Percentiles rank a stretch among this genome's conserved stretches.
phyloP scores from a whole-genome alignment of 2,888 invertebrate species.

The Lymantria monacha region DNA sequence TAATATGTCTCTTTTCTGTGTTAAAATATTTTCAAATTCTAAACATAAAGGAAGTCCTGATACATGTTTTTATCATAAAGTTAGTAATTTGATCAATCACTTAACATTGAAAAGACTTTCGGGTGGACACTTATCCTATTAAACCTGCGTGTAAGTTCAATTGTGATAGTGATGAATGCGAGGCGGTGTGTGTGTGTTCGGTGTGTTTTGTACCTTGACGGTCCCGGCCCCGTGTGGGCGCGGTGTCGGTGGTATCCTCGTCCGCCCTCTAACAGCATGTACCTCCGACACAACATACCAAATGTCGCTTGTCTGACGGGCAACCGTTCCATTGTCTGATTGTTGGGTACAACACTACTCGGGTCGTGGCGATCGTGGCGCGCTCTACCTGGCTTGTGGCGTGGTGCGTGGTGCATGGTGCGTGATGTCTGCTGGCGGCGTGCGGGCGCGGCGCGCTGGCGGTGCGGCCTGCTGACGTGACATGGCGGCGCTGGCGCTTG shows the following conservation, averaged over 20 bases:
- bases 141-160: constrained; percentile 45
- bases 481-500: constrained; percentile 54
- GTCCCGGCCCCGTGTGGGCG: constrained; percentile 39
- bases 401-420: constrained; percentile 41
- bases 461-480: constrained; percentile 18
- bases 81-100: constrained; percentile 46
- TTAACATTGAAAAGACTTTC: constrained; percentile 44
- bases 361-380: constrained; percentile 82
- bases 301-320: constrained; percentile 83
- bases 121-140: constrained; percentile 71
- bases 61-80: constrained; percentile 38
- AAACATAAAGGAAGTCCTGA: constrained; percentile 47
- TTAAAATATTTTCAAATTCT: constrained; percentile 54
- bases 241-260: constrained; percentile 48
- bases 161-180: constrained; percentile 40
- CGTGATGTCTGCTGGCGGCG: constrained; percentile 14
- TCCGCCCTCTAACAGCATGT: constrained; percentile 80
- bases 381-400: constrained; percentile 64
- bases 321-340: constrained; percentile 84
- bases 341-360: constrained; percentile 83
- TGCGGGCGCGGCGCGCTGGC: constrained; percentile 21
- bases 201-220: constrained; percentile 33
- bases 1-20: constrained; percentile 63
- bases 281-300: constrained; percentile 75
- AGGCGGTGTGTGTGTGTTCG: constrained; percentile 32